These are phyloP conservation scores for Rambutsinella grinnellia DNA, from an alignment of 2,888 invertebrate genomes.

Conservation along the genomic window DNA sequence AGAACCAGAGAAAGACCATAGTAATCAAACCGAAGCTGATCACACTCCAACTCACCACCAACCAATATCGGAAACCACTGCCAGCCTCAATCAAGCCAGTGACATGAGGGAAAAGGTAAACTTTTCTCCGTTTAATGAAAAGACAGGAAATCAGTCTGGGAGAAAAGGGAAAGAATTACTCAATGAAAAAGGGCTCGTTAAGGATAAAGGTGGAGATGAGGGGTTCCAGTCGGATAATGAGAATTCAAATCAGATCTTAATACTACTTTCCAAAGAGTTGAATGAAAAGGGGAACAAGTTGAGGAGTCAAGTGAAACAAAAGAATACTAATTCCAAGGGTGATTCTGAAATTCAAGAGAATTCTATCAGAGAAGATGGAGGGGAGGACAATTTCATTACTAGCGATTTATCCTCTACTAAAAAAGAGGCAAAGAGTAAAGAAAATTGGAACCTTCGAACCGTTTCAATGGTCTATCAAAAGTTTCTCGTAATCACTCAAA, in stretches of 20 bases:
- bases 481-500: slow-evolving; percentile 77
- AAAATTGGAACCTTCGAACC: slow-evolving; percentile 76
- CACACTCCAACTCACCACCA: neutral
- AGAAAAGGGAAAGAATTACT: slow-evolving; percentile 16
- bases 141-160: slow-evolving; percentile 36
- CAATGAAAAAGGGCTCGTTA: slow-evolving; percentile 29
- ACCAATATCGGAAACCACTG: slow-evolving; percentile 1
- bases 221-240: slow-evolving; percentile 23
- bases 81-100: slow-evolving; percentile 25
- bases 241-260: slow-evolving; percentile 49
- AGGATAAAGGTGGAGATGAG: neutral
- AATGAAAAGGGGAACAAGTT: slow-evolving; percentile 40
- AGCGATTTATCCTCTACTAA: neutral
- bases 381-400: neutral
- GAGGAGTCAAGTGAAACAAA: slow-evolving; percentile 25
- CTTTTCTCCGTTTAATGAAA: slow-evolving; percentile 35
- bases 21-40: too few relatives aligned
- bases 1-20: too few relatives aligned
- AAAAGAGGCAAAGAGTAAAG: too few relatives aligned
- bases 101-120: slow-evolving; percentile 9
- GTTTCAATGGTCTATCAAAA: slow-evolving; percentile 81
- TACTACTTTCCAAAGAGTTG: slow-evolving; percentile 30
- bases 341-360: slow-evolving; percentile 20
- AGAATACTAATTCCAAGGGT: slow-evolving; percentile 14
- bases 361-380: neutral